A percentile compares a stretch with the other conserved stretches of the same genome.
These are phyloP conservation scores for Lophotriccus pileatus DNA, from an alignment of 2,797 vertebrate species.

Conservation along the genomic window DNA sequence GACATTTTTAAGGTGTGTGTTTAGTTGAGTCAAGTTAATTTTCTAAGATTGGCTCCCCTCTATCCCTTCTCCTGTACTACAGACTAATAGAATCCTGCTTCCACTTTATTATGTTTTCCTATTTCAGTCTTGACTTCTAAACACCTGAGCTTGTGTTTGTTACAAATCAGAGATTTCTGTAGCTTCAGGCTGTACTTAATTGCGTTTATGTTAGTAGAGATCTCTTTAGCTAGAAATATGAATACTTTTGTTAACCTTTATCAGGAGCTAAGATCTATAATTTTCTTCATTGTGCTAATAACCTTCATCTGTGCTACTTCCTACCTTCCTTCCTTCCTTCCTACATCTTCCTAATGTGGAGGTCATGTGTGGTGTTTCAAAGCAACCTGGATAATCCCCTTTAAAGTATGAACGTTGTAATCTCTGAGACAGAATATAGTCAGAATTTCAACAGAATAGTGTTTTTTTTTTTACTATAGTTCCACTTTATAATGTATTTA, in stretches of 20 bases:
- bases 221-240: background rate
- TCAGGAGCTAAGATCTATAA: background rate
- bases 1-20: rapidly evolving
- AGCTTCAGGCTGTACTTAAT: background rate
- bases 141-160: background rate
- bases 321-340: too few relatives aligned
- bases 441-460: background rate
- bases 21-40: background rate
- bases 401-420: background rate
- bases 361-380: background rate
- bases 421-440: background rate
- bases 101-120: background rate
- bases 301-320: background rate
- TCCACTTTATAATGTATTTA: background rate
- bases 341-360: too few relatives aligned
- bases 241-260: background rate
- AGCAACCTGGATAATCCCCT: background rate
- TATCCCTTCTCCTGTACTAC: background rate
- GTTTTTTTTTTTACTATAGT: background rate
- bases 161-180: background rate
- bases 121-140: background rate
- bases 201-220: background rate
- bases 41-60: background rate
- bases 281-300: background rate
- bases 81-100: background rate